Conservation (phyloP, 2,113 vertebrate species). For the Nestor notabilis region DNA sequence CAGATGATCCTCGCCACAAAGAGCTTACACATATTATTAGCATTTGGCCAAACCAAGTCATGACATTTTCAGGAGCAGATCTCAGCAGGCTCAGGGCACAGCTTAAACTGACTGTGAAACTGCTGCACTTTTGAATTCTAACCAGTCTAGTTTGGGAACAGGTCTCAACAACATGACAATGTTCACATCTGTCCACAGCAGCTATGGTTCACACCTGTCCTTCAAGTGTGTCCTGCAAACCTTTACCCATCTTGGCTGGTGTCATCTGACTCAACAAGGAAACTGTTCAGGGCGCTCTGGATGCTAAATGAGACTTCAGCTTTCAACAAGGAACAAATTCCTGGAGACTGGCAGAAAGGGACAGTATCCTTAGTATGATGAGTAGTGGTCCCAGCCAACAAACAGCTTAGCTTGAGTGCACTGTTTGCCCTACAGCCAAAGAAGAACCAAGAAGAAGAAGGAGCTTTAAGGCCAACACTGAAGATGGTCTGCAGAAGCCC, state of each 20-base stretch:
- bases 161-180: not conserved
- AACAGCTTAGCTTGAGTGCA: not conserved
- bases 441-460: not conserved
- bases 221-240: not conserved
- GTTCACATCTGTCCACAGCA: not conserved
- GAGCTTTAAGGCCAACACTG: not conserved
- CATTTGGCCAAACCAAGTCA: conserved; percentile 26
- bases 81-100: not conserved
- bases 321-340: not conserved
- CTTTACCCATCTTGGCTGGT: not conserved
- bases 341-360: not conserved
- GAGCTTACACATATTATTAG: conserved; percentile 39
- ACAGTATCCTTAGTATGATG: not conserved
- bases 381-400: not conserved
- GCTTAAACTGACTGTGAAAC: not conserved
- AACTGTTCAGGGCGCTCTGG: not conserved
- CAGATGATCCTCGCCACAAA: conserved; percentile 42
- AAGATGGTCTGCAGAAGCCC: not conserved
- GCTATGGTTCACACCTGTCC: not conserved
- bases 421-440: not conserved
- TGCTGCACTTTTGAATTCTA: not conserved
- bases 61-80: conserved; percentile 5
- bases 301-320: not conserved
- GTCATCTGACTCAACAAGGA: not conserved
- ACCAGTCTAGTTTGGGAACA: not conserved